Conservation (phyloP, 53 echinoderm and acorn worm genomes). For the Holothuria scabra region DNA sequence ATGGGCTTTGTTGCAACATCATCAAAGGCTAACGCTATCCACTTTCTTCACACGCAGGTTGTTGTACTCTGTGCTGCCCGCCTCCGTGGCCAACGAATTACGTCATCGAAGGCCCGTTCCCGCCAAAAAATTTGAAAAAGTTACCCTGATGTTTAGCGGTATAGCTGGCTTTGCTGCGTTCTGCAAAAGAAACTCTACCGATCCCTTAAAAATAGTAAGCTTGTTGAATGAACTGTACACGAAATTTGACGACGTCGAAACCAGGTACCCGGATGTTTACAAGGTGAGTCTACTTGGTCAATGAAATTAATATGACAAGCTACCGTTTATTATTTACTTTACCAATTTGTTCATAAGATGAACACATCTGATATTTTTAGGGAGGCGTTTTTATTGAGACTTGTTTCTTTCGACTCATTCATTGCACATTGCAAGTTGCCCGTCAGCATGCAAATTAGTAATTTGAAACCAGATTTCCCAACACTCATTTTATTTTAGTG, state of each 20-base stretch:
- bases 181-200: slow-evolving; percentile 78
- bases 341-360: neutral
- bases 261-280: slow-evolving; percentile 79
- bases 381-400: too few relatives aligned
- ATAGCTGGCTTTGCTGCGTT: slow-evolving; percentile 88
- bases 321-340: neutral
- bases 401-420: too few relatives aligned
- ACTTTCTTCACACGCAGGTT: slow-evolving; percentile 50
- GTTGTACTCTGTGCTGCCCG: slow-evolving; percentile 91
- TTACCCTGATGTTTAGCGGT: slow-evolving; percentile 97
- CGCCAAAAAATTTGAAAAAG: slow-evolving; percentile 88
- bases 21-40: neutral
- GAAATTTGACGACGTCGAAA: slow-evolving; percentile 79
- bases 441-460: too few relatives aligned
- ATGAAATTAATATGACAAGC: too few relatives aligned
- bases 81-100: slow-evolving; percentile 92
- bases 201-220: slow-evolving; percentile 86
- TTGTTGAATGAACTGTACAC: slow-evolving; percentile 91
- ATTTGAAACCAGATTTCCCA: too few relatives aligned
- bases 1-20: neutral
- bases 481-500: too few relatives aligned
- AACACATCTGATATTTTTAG: neutral
- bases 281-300: slow-evolving; percentile 67
- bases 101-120: slow-evolving; percentile 90
- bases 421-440: too few relatives aligned